phyloP scores from a whole-genome alignment of 2,113 vertebrate species.

The Struthidea cinerea region DNA sequence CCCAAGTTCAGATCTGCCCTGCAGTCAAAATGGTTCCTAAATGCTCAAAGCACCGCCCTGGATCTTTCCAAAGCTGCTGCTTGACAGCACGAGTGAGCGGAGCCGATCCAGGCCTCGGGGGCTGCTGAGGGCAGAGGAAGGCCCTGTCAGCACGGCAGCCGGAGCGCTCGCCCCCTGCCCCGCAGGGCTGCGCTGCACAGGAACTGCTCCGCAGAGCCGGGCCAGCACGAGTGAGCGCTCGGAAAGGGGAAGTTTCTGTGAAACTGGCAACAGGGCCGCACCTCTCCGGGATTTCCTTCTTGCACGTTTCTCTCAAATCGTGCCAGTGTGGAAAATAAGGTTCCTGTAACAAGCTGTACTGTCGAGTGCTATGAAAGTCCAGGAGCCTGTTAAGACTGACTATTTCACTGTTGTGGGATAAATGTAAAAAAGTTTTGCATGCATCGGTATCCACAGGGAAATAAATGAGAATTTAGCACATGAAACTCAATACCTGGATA shows the following conservation, averaged over 20 bases:
- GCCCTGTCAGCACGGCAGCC: fast-evolving
- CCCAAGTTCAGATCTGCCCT: neutral
- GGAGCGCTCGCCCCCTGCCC: fast-evolving
- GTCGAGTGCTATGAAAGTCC: neutral
- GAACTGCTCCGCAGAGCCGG: fast-evolving
- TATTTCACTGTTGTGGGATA: neutral
- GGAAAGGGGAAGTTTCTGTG: fast-evolving
- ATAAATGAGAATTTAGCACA: neutral
- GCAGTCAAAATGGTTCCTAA: neutral
- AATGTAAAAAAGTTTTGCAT: neutral
- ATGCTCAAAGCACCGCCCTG: fast-evolving
- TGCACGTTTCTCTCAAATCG: fast-evolving
- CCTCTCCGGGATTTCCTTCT: neutral
- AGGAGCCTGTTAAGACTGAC: neutral
- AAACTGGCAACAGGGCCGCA: fast-evolving
- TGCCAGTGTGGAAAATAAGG: neutral
- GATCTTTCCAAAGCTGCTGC: neutral
- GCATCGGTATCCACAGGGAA: neutral
- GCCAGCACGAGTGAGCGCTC: fast-evolving
- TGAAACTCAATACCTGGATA: neutral
- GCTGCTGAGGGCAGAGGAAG: neutral
- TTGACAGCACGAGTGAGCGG: fast-evolving
- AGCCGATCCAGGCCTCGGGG: fast-evolving
- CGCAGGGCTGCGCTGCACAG: fast-evolving
- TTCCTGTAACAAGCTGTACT: neutral